Evolutionary conservation across 1,140 invertebrate species (phyloP), one percentile per base, ranked within the genome.

Genomic region (Thereuonema tuberculata): DNA sequence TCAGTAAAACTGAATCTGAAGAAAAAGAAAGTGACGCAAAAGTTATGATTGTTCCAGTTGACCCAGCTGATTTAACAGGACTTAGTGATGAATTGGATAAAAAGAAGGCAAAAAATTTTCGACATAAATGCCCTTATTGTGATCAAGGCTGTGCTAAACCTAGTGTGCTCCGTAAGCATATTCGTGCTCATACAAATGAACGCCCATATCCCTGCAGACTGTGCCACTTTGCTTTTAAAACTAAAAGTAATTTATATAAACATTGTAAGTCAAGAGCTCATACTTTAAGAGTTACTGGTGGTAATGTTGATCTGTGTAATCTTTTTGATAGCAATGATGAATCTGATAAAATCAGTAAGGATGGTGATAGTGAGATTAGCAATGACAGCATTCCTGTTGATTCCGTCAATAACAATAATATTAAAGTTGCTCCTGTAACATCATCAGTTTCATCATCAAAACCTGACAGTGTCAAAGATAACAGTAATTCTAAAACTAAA

Each of bases 161-260:
- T n/a, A 93, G 89, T 67, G 89, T 93, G 47, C 76, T 94, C 52
- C 84, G 93, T 70, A 95, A 95, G 76, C 91, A 95, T 77, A 87
- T 93, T 67, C 81, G 90, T 66, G 82, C 89, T 61, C 88, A 94
- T 75, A 87, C 89, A n/a, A 92, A 93, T 69, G 90, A 94, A 72
- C 80, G 91, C 54, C 90, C 90, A 23, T 95, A 84, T 76, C 90
- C 90, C 15, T 95, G 91, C 75, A 74, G 80, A 52, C 82, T 84
- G 24, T 95, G 91, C 72, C 89, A 88, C 56, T 89, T 93, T 72
- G 86, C 88, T 58, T 94, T 94, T 75, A 95, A 95, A 73, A 95
- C 91, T 1, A 90, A 90, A 69, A 93, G 89, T 65, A 95, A 95
- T 72, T 77, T 93, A 59, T 92, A 92, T 71, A 95, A 94, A 72